These are phyloP conservation scores for Amphipoea oculea DNA, from an alignment of 2,888 invertebrate species.

Conservation along the genomic window DNA sequence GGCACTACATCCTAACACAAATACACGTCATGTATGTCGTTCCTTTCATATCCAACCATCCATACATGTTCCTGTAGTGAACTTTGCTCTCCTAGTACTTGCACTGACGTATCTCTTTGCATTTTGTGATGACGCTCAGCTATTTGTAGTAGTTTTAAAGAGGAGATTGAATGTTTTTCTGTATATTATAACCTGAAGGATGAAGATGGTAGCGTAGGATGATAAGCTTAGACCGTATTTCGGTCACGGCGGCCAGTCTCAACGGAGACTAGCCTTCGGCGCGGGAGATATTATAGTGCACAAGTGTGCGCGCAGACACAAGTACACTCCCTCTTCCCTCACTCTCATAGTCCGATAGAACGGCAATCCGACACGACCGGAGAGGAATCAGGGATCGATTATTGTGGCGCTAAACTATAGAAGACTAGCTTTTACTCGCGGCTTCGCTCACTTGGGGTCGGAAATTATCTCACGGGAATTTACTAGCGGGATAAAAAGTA, in stretches of 20 bases:
- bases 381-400: no score
- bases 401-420: background rate
- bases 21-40: constrained; percentile 9
- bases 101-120: constrained; percentile 25
- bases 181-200: no score
- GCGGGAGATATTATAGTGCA: no score
- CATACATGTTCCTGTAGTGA: constrained; percentile 19
- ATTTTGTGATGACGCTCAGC: constrained; percentile 9
- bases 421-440: background rate
- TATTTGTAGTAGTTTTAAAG: background rate
- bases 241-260: no score
- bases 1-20: constrained; percentile 5
- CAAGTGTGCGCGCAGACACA: no score
- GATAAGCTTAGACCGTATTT: no score
- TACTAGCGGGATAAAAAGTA: background rate
- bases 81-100: constrained; percentile 22
- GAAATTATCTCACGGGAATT: no score
- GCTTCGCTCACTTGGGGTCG: background rate
- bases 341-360: no score
- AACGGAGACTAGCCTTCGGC: no score
- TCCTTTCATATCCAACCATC: constrained; percentile 43
- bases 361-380: no score
- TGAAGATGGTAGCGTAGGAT: background rate
- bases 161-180: background rate
- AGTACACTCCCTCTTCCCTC: no score